Evolutionary conservation across 2,113 vertebrate genomes (phyloP), one percentile per base, ranked within the genome.

Genomic region (Mola mola): DNA sequence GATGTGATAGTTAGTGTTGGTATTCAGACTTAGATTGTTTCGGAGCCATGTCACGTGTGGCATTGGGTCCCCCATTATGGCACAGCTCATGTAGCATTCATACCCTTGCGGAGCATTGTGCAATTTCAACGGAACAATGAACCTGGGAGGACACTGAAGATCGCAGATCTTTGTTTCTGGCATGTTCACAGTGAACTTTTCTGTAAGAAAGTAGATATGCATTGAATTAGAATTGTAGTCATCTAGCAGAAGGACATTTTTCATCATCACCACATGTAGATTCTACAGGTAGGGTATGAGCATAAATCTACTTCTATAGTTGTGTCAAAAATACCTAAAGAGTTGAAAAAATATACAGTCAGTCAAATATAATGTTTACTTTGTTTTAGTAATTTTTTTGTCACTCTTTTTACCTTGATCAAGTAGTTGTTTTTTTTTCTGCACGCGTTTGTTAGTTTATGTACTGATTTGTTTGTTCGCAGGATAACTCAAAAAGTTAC

Each of bases 51-150:
- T 95, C 64, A 98, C 58, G 1, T 85, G 92, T 0, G 96, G 96
- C 0, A 36, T 36, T 0, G 96, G 96, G 0, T 92, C 73, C 3
- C 96, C 96, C 26, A 78, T 91, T 3, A 97, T 79, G 0, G 96
- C 95, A 1, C 96, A 98, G 82, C 85, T 98, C 95, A 98, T 98
- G 62, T 66, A 92, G 50, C 96, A 97, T 49, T 96, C 93, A 0
- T 93, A 95, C 9, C 96, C 95, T 0, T 81, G 72, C 0, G 92
- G 94, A 66, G 95, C 93, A 10, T 92, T 83, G n/a, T 96, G 96
- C 6, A 88, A 44, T 82, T 95, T 95, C 29, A 98, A 64, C 0
- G 90, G 89, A 11, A 95, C 93, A 0, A 94, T 79, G 72, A 98
- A 94, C 34, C 90, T 88, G 0, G 96, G 95, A 53, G 92, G 89